Base-by-base conservation (phyloP, 2,888 invertebrate species). In the Lithodes maja region DNA sequence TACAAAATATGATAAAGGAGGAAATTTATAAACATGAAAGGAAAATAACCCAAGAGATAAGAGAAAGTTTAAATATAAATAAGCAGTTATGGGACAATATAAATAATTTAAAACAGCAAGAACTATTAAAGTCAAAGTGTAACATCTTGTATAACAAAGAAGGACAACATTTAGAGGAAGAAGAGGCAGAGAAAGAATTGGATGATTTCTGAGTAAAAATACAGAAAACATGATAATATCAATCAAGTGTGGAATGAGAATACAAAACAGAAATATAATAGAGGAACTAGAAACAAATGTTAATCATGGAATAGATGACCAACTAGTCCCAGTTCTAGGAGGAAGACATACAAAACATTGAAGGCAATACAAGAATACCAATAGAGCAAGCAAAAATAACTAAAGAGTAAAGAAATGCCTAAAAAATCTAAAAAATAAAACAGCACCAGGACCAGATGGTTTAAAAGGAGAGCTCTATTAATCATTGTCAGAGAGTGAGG, bases 31-130 rank as follows among this genome's bases (percentile, higher is more conserved):
- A 75, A 49, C 49, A 75, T 75, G 75, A 75, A 75, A 75, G 75
- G n/a, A 75, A 75, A 75, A 75, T 75, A 75, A 75, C 75, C 17
- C 17, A 75, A 33, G 75, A 75, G 49, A 75, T 75, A 75, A 75
- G 17, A 75, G 61, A 61, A 12, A 61, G 61, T 61, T 61, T 12
- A 7, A 61, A 61, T 12, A 61, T 0, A 33, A 61, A 61, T 7
- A 61, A 61, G 61, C 0, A 75, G n/a, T 1, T 75, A 33, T 75
- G 75, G 75, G 75, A 75, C 7, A 75, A n/a, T 75, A 75, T 75
- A 75, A 3, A 75, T 75, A 75, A 75, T 1, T 75, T 75, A 49
- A 75, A 33, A 75, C 17, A 75, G 49, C 17, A 75, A 49, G 49
- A 75, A 3, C 75, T 33, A 75, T 12, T 12, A 5, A 75, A 75